These are phyloP conservation scores for Hetaerina titia DNA, from an alignment of 2,888 invertebrate genomes.

Conservation along the genomic window DNA sequence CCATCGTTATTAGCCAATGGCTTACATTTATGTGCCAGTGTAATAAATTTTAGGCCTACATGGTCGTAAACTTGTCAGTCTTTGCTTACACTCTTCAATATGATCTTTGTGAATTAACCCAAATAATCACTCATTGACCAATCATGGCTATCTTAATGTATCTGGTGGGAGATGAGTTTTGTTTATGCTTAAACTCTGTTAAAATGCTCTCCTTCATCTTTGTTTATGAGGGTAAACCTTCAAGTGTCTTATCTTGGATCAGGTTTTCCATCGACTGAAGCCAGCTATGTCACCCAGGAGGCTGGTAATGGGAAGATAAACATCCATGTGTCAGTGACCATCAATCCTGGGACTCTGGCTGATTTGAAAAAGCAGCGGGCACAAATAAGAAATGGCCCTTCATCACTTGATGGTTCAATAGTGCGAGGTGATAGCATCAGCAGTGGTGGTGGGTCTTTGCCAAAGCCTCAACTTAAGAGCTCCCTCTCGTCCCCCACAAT, in stretches of 20 bases:
- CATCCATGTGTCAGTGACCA: constrained; percentile 90
- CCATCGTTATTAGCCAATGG: no score
- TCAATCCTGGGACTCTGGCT: constrained; percentile 90
- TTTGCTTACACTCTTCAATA: no score
- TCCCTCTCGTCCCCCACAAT: constrained; percentile 57
- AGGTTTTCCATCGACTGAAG: constrained; percentile 53
- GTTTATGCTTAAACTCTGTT: neutral
- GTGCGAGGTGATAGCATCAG: constrained; percentile 58
- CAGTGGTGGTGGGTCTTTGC: constrained; percentile 55
- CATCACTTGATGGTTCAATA: constrained; percentile 48
- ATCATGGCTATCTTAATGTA: no score
- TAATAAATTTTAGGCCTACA: no score
- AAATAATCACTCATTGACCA: neutral
- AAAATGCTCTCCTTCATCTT: neutral
- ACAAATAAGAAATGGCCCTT: constrained; percentile 83
- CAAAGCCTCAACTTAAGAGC: constrained; percentile 61
- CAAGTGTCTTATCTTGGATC: neutral
- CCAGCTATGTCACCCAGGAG: constrained; percentile 58
- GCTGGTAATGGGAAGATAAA: constrained; percentile 91
- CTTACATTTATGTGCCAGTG: no score
- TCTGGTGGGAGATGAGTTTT: no score
- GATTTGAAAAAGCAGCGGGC: constrained; percentile 96
- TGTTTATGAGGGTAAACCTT: neutral
- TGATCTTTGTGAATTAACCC: neutral
- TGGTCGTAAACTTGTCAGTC: no score